These are phyloP conservation scores for Monopterus albus DNA, from an alignment of 2,113 vertebrate species.

Conservation along the genomic window DNA sequence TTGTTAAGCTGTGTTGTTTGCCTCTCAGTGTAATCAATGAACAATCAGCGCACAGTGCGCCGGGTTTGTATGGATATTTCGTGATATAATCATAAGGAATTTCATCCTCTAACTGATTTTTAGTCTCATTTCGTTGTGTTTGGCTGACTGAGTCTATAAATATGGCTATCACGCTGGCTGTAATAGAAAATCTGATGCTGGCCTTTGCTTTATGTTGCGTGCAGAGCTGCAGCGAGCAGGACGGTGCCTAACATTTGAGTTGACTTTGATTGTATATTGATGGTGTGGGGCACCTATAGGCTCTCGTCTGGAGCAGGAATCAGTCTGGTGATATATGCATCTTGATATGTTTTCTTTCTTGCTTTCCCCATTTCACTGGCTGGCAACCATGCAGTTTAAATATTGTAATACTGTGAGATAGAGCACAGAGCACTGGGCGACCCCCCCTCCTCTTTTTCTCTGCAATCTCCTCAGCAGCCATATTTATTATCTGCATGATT, in stretches of 20 bases:
- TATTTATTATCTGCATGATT: constrained; percentile 84
- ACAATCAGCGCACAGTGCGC: constrained; percentile 58
- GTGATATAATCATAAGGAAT: constrained; percentile 41
- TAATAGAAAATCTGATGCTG: constrained; percentile 54
- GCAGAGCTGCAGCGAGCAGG: constrained; percentile 77
- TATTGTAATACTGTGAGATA: constrained; percentile 57
- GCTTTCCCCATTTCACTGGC: constrained; percentile 77
- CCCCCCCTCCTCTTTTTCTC: background rate
- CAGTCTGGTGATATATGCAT: constrained; percentile 80
- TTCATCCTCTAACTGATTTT: constrained; percentile 16
- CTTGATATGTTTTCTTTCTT: constrained; percentile 77
- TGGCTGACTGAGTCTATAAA: constrained; percentile 35
- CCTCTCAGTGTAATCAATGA: constrained; percentile 73
- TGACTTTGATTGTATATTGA: constrained; percentile 87
- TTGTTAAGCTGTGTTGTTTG: constrained; percentile 71
- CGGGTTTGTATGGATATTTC: constrained; percentile 30
- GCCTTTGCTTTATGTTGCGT: constrained; percentile 70
- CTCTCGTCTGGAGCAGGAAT: constrained; percentile 83
- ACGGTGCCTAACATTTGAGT: constrained; percentile 85
- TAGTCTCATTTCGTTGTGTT: constrained; percentile 30
- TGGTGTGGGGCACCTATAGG: constrained; percentile 77
- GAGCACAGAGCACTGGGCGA: background rate
- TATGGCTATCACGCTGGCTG: constrained; percentile 45
- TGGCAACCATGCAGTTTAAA: constrained; percentile 70
- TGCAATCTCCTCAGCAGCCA: constrained; percentile 76